These are phyloP conservation scores for Muricea muricata DNA, from an alignment of 92 coral and sea anemone genomes.

Conservation along the genomic window DNA sequence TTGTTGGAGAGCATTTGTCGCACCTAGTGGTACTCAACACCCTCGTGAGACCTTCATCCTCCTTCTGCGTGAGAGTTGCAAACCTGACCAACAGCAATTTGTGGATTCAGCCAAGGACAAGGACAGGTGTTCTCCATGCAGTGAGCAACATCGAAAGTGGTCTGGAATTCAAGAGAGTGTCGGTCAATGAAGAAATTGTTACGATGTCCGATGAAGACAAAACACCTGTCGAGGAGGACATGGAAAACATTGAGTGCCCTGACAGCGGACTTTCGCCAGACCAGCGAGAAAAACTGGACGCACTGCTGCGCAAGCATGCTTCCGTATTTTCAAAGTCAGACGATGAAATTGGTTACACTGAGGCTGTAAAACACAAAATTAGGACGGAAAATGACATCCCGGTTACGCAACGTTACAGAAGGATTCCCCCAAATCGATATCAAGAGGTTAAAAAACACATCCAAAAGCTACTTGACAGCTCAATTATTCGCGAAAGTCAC, in stretches of 20 bases:
- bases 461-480: slow-evolving; percentile 39
- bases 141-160: slow-evolving; percentile 24
- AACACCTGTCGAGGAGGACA: not conserved
- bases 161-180: slow-evolving; percentile 17
- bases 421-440: slow-evolving; percentile 44
- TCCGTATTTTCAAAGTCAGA: slow-evolving; percentile 11
- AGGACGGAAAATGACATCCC: slow-evolving; percentile 43
- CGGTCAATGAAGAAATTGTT: slow-evolving; percentile 34
- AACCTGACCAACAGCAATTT: slow-evolving; percentile 67
- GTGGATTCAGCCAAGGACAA: slow-evolving; percentile 71
- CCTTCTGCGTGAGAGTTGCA: slow-evolving; percentile 68
- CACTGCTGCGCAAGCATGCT: slow-evolving; percentile 33
- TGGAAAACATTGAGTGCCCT: not conserved
- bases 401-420: slow-evolving; percentile 39
- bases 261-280: slow-evolving; percentile 31
- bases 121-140: slow-evolving; percentile 72
- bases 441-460: slow-evolving; percentile 37
- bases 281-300: slow-evolving; percentile 25
- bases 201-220: not conserved
- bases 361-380: slow-evolving; percentile 29
- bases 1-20: slow-evolving; percentile 46
- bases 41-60: slow-evolving; percentile 35
- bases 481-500: slow-evolving; percentile 38
- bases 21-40: slow-evolving; percentile 64
- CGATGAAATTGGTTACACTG: slow-evolving; percentile 42